Conservation (phyloP, 1,140 invertebrate species). For the Oreohelix idahoensis region DNA sequence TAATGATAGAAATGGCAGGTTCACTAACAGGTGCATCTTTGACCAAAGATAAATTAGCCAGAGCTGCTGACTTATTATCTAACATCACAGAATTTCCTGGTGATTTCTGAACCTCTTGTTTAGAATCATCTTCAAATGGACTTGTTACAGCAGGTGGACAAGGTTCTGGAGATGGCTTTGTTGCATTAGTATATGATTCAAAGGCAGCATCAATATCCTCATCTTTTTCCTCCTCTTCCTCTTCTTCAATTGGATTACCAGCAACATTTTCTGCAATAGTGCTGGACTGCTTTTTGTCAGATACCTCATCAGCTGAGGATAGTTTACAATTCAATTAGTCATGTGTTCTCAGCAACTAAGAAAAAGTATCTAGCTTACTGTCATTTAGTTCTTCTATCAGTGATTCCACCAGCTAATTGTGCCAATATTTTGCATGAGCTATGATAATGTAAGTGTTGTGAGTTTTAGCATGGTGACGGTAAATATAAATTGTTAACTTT, state of each 20-base stretch:
- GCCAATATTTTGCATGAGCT: no score
- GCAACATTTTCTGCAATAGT: background rate
- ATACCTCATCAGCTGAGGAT: constrained; percentile 9
- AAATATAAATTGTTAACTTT: no score
- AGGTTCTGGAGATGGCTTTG: background rate
- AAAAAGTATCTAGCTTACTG: no score
- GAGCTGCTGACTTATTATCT: background rate
- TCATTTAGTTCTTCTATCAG: no score
- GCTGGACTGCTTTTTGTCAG: background rate
- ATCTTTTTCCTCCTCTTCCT: constrained; percentile 43
- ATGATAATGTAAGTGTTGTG: no score
- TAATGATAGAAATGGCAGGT: background rate
- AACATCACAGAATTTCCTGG: background rate
- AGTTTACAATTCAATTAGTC: no score
- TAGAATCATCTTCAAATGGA: background rate
- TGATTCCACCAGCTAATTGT: no score
- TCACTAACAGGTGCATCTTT: background rate
- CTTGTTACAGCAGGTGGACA: background rate
- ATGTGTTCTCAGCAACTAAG: no score
- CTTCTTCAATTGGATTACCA: constrained; percentile 56
- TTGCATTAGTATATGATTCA: background rate
- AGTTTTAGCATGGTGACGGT: no score
- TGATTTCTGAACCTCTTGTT: background rate
- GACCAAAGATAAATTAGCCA: background rate
- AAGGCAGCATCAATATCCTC: constrained; percentile 36